phyloP scores from a whole-genome alignment of 1,140 invertebrate species.

The Trichoplusia ni region DNA sequence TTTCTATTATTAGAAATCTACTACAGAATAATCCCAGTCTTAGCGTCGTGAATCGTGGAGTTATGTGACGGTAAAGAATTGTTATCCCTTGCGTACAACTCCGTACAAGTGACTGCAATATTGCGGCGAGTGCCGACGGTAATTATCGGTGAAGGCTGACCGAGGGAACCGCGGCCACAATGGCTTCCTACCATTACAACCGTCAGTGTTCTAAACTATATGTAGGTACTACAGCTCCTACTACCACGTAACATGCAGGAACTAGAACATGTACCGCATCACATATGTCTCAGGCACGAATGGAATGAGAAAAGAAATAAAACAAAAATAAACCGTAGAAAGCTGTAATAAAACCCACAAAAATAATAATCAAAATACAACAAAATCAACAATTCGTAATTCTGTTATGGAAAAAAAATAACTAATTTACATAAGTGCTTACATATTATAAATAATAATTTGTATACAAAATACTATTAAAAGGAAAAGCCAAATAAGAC shows the following conservation, averaged over 20 bases:
- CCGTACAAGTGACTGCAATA: slow-evolving; percentile 18
- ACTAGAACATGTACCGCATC: too few species aligned
- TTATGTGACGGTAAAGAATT: slow-evolving; percentile 22
- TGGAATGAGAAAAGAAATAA: slow-evolving; percentile 48
- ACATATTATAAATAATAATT: slow-evolving; percentile 37
- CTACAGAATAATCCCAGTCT: too few species aligned
- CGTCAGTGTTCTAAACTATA: slow-evolving; percentile 41
- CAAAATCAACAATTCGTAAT: slow-evolving; percentile 15
- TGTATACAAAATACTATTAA: slow-evolving; percentile 30
- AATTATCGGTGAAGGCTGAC: slow-evolving; percentile 55
- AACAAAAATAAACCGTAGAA: slow-evolving; percentile 47
- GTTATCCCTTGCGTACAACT: slow-evolving; percentile 31
- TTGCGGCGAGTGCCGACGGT: slow-evolving; percentile 37
- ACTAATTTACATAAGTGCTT: slow-evolving; percentile 25
- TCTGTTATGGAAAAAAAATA: slow-evolving; percentile 24
- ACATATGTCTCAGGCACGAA: too few species aligned
- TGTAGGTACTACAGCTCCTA: slow-evolving; percentile 25
- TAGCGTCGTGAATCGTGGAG: neutral
- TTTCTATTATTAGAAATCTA: neutral
- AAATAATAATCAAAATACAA: slow-evolving; percentile 34
- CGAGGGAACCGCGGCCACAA: slow-evolving; percentile 48
- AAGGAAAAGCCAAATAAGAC: slow-evolving; percentile 9
- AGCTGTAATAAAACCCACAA: slow-evolving; percentile 49
- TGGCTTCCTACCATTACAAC: slow-evolving; percentile 49
- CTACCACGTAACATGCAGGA: neutral